A percentile compares a stretch with the other conserved stretches of the same genome.
Conservation (phyloP, 2,888 invertebrate genomes). For the Hydrotaea diabolus region DNA sequence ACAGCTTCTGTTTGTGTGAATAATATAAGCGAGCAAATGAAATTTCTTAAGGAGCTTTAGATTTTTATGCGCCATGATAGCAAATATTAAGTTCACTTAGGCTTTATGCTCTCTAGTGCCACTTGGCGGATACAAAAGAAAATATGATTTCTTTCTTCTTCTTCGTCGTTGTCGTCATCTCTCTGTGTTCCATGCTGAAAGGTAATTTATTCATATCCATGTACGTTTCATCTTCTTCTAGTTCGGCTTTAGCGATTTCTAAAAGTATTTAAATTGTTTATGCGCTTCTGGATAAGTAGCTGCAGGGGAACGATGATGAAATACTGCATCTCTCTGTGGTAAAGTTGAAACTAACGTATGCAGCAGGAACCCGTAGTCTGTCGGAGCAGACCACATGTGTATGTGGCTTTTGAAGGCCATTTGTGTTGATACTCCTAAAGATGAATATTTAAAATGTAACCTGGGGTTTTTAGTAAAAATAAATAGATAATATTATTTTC, state of each 20-base stretch:
- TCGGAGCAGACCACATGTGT: neutral
- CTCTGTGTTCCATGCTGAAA: slow-evolving; percentile 12
- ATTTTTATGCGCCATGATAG: slow-evolving; percentile 36
- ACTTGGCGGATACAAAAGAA: slow-evolving; percentile 37
- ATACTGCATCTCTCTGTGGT: neutral
- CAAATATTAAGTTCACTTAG: slow-evolving; percentile 45
- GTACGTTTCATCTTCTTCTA: neutral
- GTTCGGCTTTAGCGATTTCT: slow-evolving; percentile 1
- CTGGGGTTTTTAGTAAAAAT: too few relatives aligned
- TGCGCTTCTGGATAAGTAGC: slow-evolving; percentile 27
- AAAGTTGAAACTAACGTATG: slow-evolving; percentile 2
- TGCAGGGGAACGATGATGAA: slow-evolving; percentile 3
- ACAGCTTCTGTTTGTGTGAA: slow-evolving; percentile 27
- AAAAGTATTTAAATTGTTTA: slow-evolving; percentile 37
- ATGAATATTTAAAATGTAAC: too few relatives aligned
- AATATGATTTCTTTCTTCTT: slow-evolving; percentile 16
- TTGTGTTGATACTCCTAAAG: neutral
- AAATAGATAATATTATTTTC: too few relatives aligned
- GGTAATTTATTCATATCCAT: slow-evolving; percentile 34
- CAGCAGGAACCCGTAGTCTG: neutral
- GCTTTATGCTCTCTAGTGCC: slow-evolving; percentile 34
- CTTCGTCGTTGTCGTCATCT: too few relatives aligned
- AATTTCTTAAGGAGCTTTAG: slow-evolving; percentile 46
- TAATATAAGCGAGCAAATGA: slow-evolving; percentile 29
- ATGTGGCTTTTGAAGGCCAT: neutral